Percentiles rank a stretch among this genome's conserved stretches.
Evolutionary conservation across 2,797 vertebrate species (phyloP).

Genomic region (Fistularia tabacaria): DNA sequence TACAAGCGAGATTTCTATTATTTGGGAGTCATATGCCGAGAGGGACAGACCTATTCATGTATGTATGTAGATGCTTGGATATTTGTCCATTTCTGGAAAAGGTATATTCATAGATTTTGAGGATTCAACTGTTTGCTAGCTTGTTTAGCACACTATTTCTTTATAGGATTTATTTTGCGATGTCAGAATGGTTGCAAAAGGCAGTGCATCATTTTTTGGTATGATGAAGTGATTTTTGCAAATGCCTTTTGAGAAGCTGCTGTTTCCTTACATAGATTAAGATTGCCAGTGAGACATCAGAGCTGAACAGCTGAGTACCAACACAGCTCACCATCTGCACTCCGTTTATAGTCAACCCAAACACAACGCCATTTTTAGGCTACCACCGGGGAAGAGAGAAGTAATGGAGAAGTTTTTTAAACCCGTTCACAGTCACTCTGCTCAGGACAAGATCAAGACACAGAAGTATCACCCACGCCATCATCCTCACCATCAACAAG

Average conservation of each 20-base stretch:
- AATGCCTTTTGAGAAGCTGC: conserved; percentile 1
- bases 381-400: conserved; percentile 49
- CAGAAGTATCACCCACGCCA: conserved; percentile 48
- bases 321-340: conserved; percentile 13
- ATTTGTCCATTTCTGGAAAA: too few relatives aligned
- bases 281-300: neutral
- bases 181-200: conserved; percentile 9
- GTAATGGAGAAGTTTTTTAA: conserved; percentile 79
- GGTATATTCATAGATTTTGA: conserved; percentile 4
- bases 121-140: neutral
- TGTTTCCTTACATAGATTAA: conserved; percentile 6
- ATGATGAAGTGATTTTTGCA: conserved; percentile 8
- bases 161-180: neutral
- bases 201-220: neutral
- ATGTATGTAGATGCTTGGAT: neutral
- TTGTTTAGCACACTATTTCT: conserved; percentile 1
- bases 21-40: conserved; percentile 30
- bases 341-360: conserved; percentile 4
- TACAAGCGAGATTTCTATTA: conserved; percentile 22
- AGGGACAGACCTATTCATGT: conserved; percentile 19
- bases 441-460: conserved; percentile 51
- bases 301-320: conserved; percentile 4
- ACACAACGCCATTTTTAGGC: conserved; percentile 18
- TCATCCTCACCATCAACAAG: conserved; percentile 40
- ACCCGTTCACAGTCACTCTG: conserved; percentile 61